Conservation (phyloP, 2,113 vertebrate species). For the Pluvianellus socialis region DNA sequence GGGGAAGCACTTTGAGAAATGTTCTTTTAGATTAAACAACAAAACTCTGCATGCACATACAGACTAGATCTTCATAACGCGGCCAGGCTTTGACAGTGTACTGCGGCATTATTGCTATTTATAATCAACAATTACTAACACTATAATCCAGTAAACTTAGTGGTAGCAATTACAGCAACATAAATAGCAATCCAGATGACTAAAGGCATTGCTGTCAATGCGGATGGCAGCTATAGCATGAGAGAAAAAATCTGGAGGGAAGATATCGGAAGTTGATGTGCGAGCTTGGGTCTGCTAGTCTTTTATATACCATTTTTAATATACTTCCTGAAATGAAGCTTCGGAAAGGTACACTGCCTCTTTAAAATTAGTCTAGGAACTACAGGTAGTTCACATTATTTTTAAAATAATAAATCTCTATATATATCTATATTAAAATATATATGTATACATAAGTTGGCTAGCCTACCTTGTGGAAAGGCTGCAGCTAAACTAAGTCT, state of each 20-base stretch:
- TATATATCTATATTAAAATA: slow-evolving; percentile 69
- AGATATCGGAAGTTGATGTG: not conserved
- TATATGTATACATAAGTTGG: slow-evolving; percentile 67
- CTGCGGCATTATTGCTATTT: slow-evolving; percentile 68
- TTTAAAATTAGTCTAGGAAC: slow-evolving; percentile 71
- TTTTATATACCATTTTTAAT: slow-evolving; percentile 72
- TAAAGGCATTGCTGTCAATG: slow-evolving; percentile 53
- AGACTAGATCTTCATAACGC: slow-evolving; percentile 15
- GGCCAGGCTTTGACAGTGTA: slow-evolving; percentile 52
- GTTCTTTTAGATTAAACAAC: slow-evolving; percentile 51
- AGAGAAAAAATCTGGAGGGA: slow-evolving; percentile 13
- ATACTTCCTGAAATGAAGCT: slow-evolving; percentile 66
- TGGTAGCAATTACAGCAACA: slow-evolving; percentile 71
- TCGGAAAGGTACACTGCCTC: slow-evolving; percentile 69
- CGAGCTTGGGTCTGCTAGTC: slow-evolving; percentile 52
- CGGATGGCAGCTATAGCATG: slow-evolving; percentile 56
- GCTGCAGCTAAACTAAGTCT: slow-evolving; percentile 50
- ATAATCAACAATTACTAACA: slow-evolving; percentile 70
- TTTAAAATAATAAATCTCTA: slow-evolving; percentile 70
- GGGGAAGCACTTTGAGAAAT: slow-evolving; percentile 6
- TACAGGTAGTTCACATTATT: slow-evolving; percentile 73
- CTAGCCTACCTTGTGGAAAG: slow-evolving; percentile 46
- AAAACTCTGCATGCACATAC: slow-evolving; percentile 43
- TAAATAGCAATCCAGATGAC: slow-evolving; percentile 69
- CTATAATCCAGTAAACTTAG: slow-evolving; percentile 66